Base-by-base conservation (phyloP, 2,888 invertebrate genomes). In the Troilus luridus region DNA sequence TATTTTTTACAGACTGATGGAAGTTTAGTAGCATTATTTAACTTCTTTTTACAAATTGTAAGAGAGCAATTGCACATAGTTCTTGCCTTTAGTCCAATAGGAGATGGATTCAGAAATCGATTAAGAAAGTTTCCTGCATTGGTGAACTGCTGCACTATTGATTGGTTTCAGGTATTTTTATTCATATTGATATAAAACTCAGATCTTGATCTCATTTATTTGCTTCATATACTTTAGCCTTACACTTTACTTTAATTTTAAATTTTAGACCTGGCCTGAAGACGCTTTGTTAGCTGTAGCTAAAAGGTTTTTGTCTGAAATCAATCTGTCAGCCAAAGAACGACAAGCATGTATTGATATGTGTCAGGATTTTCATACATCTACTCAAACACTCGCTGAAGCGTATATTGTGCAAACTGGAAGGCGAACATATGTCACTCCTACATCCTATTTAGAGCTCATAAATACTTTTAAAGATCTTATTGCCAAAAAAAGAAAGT, bases 121-220 rank as follows among this genome's bases (percentile, higher is more conserved):
- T 96, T 98, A 60, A 95, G 98, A 91, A 98, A 98, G 94, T 99
- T 98, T 94, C 98, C 98, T 0, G 96, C 98, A 0, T 96, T 99
- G 54, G 98, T 98, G 92, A 99, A 98, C 94, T 98, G 98, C 94
- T 98, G 98, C 94, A 98, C 98, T 1, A 98, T 98, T 92, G 98
- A 98, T 94, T 98, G 98, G 98, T 98, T 98, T 94, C 98, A 98
- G 95, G 95, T 95, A 62, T 19, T 77, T 41, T 72, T 12, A 67
- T 67, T 1, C 12, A 62, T 21, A 62, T 62, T 62, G 21, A 19
- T 62, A 21, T 19, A 7, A n/a, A 67, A n/a, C 19, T 19, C 17
- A 58, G 7, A 85, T n/a, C 62, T 41, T 56, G 21, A 92, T 90
- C 21, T 19, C 17, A 72, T 19, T 67, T 72, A 67, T 54, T 58